Evolutionary conservation across 2,888 invertebrate genomes (phyloP).

Genomic region (Phyllotreta cruciferae): DNA sequence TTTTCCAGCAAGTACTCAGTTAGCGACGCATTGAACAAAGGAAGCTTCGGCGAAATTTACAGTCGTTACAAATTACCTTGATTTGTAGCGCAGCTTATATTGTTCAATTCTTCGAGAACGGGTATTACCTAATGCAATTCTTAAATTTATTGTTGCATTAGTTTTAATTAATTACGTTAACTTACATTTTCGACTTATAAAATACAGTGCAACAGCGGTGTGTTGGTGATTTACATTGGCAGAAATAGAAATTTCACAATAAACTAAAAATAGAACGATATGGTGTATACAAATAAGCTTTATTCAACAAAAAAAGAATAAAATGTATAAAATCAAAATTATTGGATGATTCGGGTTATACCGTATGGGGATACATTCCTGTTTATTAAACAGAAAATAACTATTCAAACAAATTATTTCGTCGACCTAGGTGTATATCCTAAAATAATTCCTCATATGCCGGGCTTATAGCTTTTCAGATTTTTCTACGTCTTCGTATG

Average conservation of each 20-base stretch:
- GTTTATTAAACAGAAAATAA: no score
- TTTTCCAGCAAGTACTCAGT: not conserved
- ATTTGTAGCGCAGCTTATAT: no score
- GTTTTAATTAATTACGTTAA: slow-evolving; percentile 1
- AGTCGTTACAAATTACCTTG: no score
- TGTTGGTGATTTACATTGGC: slow-evolving; percentile 5
- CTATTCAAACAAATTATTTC: no score
- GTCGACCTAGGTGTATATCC: no score
- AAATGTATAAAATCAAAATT: not conserved
- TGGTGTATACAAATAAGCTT: slow-evolving; percentile 8
- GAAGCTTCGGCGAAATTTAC: no score
- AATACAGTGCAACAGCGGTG: slow-evolving; percentile 13
- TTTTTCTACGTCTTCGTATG: no score
- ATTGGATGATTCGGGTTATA: not conserved
- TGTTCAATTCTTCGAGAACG: no score
- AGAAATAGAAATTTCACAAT: not conserved
- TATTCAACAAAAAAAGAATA: slow-evolving; percentile 5
- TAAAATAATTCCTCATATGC: no score
- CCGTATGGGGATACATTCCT: not conserved
- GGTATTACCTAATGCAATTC: no score
- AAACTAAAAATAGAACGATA: not conserved
- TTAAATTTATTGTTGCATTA: not conserved
- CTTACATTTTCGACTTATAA: slow-evolving; percentile 7
- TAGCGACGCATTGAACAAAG: not conserved
- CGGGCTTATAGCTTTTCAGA: no score